A percentile compares a stretch with the other conserved stretches of the same genome.
Evolutionary conservation across 2,113 vertebrate genomes (phyloP).

Genomic region (Larimichthys crocea): DNA sequence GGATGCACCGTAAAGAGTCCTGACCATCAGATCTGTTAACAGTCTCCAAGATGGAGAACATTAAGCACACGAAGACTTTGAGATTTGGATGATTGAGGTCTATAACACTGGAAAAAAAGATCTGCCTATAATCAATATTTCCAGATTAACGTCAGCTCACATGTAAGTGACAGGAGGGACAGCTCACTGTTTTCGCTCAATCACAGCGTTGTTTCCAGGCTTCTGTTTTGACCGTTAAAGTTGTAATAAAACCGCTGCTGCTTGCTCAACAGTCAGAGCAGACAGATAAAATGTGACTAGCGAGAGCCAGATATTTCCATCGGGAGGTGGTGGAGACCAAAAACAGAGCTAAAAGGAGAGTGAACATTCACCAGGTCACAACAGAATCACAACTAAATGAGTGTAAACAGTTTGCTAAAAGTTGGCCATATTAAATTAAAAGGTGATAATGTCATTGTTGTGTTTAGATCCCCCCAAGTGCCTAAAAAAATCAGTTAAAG

Average conservation of each 20-base stretch:
- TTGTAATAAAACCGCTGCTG: background rate
- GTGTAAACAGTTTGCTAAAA: background rate
- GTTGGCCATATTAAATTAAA: background rate
- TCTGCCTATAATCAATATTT: background rate
- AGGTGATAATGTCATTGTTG: background rate
- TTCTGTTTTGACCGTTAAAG: background rate
- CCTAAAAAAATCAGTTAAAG: background rate
- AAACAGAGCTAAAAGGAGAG: background rate
- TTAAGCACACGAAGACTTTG: background rate
- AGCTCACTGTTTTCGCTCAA: background rate
- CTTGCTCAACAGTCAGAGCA: background rate
- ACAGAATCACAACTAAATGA: background rate
- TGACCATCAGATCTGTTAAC: background rate
- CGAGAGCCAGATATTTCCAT: background rate
- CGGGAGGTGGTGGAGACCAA: background rate
- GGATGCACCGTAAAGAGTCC: background rate
- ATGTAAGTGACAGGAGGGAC: background rate
- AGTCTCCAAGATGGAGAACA: background rate
- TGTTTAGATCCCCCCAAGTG: background rate
- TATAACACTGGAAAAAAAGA: background rate
- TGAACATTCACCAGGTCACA: background rate
- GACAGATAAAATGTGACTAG: background rate
- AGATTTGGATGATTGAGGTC: background rate
- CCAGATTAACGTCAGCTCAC: background rate
- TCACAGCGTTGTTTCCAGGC: background rate